phyloP scores from a whole-genome alignment of 1,140 invertebrate genomes.

The Mizuhopecten yessoensis region DNA sequence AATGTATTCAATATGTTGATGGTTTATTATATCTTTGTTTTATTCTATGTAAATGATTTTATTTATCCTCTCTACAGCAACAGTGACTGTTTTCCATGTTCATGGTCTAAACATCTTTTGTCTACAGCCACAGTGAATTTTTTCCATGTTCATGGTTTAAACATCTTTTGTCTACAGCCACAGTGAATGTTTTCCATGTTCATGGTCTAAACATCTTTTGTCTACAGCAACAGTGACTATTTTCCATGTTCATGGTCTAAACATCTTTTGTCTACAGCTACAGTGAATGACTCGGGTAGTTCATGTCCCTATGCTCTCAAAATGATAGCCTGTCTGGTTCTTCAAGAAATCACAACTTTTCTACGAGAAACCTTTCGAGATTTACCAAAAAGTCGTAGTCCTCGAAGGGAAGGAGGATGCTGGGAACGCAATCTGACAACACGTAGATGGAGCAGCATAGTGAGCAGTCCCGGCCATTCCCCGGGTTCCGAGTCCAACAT shows the following conservation, averaged over 20 bases:
- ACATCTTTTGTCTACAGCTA: conserved; percentile 86
- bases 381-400: conserved; percentile 83
- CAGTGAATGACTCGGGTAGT: conserved; percentile 92
- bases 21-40: no score
- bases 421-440: conserved; percentile 81
- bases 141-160: no score
- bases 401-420: conserved; percentile 77
- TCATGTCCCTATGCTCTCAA: conserved; percentile 96
- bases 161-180: no score
- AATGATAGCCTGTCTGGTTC: conserved; percentile 94
- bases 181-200: no score
- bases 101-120: no score
- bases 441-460: conserved; percentile 83
- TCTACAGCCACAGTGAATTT: no score
- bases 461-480: conserved; percentile 82
- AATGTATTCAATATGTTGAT: no score
- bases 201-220: conserved; percentile 65
- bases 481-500: conserved; percentile 81
- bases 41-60: no score
- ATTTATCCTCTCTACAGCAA: no score
- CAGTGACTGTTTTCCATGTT: no score
- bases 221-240: no score
- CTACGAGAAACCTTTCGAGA: conserved; percentile 96
- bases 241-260: no score
- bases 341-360: conserved; percentile 98